phyloP scores from a whole-genome alignment of 1,140 invertebrate genomes.

The Drosophila oshimai region DNA sequence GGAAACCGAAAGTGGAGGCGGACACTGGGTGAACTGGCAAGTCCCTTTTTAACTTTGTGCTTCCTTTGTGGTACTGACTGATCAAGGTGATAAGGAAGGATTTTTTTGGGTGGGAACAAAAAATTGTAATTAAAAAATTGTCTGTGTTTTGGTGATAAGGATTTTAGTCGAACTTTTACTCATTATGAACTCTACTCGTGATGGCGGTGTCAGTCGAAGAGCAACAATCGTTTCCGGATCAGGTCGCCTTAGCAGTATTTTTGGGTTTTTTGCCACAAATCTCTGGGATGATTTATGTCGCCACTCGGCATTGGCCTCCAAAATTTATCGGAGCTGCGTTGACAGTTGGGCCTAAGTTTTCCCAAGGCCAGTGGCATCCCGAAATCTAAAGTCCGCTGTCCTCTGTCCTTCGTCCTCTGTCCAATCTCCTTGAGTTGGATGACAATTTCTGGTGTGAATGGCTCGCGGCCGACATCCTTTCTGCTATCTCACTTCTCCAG shows the following conservation, averaged over 20 bases:
- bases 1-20: slow-evolving; percentile 38
- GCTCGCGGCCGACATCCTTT: slow-evolving; percentile 71
- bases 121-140: too few species aligned
- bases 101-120: too few species aligned
- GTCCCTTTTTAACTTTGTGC: slow-evolving; percentile 56
- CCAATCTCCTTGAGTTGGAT: background rate
- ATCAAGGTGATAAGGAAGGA: too few species aligned
- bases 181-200: slow-evolving; percentile 38
- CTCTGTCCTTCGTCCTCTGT: slow-evolving; percentile 2
- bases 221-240: slow-evolving; percentile 38
- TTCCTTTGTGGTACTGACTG: slow-evolving; percentile 20
- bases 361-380: slow-evolving; percentile 36
- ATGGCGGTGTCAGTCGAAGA: slow-evolving; percentile 14
- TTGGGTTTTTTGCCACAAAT: slow-evolving; percentile 57
- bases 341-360: slow-evolving; percentile 56
- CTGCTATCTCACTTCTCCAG: background rate
- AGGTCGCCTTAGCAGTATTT: slow-evolving; percentile 24
- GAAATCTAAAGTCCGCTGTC: slow-evolving; percentile 6
- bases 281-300: too few species aligned
- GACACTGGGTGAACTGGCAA: background rate
- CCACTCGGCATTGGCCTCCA: slow-evolving; percentile 76
- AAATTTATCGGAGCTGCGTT: slow-evolving; percentile 73
- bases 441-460: too few species aligned
- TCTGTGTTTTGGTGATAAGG: too few species aligned
- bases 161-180: too few species aligned